A percentile compares a stretch with the other conserved stretches of the same genome.
These are phyloP conservation scores for Pararge aegeria DNA, from an alignment of 1,140 invertebrate species.

Conservation along the genomic window DNA sequence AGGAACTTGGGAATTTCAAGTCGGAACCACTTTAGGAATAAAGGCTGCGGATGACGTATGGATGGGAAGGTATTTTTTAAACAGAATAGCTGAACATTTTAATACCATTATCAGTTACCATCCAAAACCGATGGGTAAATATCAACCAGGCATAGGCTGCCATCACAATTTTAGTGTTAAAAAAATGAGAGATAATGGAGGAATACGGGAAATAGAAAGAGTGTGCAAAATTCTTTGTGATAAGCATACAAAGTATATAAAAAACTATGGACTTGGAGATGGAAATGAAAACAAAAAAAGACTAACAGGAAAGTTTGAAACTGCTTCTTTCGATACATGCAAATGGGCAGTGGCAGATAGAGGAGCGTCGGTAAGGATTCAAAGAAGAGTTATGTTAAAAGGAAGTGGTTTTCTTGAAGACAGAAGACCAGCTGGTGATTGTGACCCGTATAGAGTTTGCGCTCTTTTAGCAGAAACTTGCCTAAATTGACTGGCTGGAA, in stretches of 20 bases:
- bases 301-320: constrained; percentile 91
- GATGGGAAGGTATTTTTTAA: constrained; percentile 92
- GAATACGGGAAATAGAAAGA: constrained; percentile 85
- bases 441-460: constrained; percentile 92
- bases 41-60: constrained; percentile 94
- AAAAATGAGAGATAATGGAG: constrained; percentile 90
- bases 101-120: constrained; percentile 92
- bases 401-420: constrained; percentile 96
- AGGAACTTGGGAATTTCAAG: constrained; percentile 87
- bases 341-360: constrained; percentile 87
- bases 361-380: constrained; percentile 89
- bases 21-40: constrained; percentile 92
- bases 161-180: constrained; percentile 96
- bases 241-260: constrained; percentile 91
- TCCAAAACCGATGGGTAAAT: constrained; percentile 92
- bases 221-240: constrained; percentile 90
- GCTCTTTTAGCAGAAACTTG: constrained; percentile 82
- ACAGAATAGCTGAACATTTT: constrained; percentile 95
- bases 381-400: constrained; percentile 88
- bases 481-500: constrained; percentile 17
- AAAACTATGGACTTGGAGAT: constrained; percentile 91
- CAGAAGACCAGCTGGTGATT: constrained; percentile 94
- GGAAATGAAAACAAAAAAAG: constrained; percentile 91
- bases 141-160: constrained; percentile 97
- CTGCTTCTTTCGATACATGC: constrained; percentile 91